A percentile compares a stretch with the other conserved stretches of the same genome.
Evolutionary conservation across 2,113 vertebrate genomes (phyloP).

Genomic region (Chaetodon auriga): DNA sequence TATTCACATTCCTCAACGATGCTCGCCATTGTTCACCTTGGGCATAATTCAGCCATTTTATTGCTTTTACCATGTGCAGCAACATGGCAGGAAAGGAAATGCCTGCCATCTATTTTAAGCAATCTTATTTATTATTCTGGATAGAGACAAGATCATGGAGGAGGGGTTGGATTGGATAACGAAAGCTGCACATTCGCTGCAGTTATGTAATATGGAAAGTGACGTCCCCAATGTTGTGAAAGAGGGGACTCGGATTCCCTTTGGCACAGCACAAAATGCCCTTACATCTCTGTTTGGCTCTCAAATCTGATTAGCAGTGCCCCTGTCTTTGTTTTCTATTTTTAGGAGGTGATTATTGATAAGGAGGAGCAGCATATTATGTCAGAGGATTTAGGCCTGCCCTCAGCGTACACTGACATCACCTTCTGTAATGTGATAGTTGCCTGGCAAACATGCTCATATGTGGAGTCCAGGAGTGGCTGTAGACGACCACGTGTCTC

Average conservation of each 20-base stretch:
- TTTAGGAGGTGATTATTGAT: constrained; percentile 71
- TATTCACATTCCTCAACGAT: constrained; percentile 6
- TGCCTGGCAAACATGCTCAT: constrained; percentile 8
- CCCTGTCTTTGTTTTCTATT: constrained; percentile 57
- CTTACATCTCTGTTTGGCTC: constrained; percentile 33
- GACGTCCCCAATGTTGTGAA: constrained; percentile 1
- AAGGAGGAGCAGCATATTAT: constrained; percentile 55
- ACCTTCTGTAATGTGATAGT: constrained; percentile 19
- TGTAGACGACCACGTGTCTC: neutral
- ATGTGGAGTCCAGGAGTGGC: neutral
- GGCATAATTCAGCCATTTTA: constrained; percentile 10
- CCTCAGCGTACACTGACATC: constrained; percentile 28
- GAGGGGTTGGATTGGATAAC: neutral
- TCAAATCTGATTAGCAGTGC: constrained; percentile 66
- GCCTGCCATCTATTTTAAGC: constrained; percentile 51
- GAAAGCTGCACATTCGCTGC: constrained; percentile 1
- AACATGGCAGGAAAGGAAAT: constrained; percentile 27
- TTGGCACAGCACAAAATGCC: constrained; percentile 30
- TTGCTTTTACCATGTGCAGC: neutral
- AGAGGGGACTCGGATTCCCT: constrained; percentile 13
- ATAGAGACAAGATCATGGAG: constrained; percentile 9
- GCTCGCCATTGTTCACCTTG: constrained; percentile 20
- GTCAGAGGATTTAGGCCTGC: constrained; percentile 49
- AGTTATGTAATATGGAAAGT: constrained; percentile 50
- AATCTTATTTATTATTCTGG: constrained; percentile 25